Percentiles rank a stretch among this genome's conserved stretches.
phyloP scores from a whole-genome alignment of 2,797 vertebrate genomes.

The Poliocrania exsul region DNA sequence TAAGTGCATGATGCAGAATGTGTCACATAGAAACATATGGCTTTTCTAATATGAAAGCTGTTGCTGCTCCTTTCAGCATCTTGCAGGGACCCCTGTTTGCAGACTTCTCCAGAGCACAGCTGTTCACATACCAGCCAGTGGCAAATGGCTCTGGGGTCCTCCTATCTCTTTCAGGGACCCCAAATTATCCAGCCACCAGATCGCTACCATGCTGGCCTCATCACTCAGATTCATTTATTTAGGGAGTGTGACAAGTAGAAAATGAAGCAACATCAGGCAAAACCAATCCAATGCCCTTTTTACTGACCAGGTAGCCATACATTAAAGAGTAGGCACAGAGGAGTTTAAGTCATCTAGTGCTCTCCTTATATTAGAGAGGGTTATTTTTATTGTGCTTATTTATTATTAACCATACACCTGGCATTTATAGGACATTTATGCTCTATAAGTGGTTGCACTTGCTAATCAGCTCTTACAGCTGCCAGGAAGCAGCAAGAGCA shows the following conservation, averaged over 20 bases:
- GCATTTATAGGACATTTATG: not conserved
- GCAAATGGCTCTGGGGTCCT: accelerated
- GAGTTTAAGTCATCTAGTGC: not conserved
- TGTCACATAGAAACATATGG: not conserved
- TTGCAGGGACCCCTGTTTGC: not conserved
- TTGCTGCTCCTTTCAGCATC: not conserved
- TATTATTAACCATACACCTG: not conserved
- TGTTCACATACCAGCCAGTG: not conserved
- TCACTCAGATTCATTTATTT: not conserved
- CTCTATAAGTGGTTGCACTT: not conserved
- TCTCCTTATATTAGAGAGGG: not conserved
- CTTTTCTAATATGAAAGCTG: not conserved
- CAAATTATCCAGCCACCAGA: not conserved
- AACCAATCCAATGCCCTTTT: not conserved
- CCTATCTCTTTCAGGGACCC: not conserved
- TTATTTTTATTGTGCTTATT: not conserved
- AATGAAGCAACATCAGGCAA: not conserved
- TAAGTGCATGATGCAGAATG: not conserved
- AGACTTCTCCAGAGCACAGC: not conserved
- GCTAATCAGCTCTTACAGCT: not conserved
- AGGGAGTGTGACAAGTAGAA: not conserved
- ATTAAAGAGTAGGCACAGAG: not conserved
- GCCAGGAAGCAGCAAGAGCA: not conserved
- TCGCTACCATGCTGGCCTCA: not conserved
- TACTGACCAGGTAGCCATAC: not conserved